phyloP scores from a whole-genome alignment of 2,797 vertebrate species.

The Sebastes baramenuke region DNA sequence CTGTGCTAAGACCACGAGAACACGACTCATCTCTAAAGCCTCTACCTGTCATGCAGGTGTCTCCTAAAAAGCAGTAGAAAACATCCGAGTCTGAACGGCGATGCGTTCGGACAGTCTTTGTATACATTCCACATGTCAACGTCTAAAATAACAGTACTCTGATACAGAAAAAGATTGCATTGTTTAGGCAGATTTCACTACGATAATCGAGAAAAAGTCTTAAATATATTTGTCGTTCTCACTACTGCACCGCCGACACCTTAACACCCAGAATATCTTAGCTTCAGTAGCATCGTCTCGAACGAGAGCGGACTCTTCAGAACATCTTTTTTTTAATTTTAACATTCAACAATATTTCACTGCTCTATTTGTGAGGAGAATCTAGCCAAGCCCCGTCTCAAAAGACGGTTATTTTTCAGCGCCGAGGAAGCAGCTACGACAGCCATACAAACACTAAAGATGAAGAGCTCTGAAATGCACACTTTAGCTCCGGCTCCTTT shows the following conservation, averaged over 20 bases:
- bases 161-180: slow-evolving; percentile 81
- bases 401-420: slow-evolving; percentile 35
- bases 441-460: slow-evolving; percentile 59
- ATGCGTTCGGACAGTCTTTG: slow-evolving; percentile 48
- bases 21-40: slow-evolving; percentile 65
- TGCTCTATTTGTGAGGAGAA: slow-evolving; percentile 20
- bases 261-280: slow-evolving; percentile 20
- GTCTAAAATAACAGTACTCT: slow-evolving; percentile 81
- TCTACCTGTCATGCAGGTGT: slow-evolving; percentile 76
- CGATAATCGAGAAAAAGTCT: slow-evolving; percentile 59
- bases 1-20: slow-evolving; percentile 67
- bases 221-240: slow-evolving; percentile 46
- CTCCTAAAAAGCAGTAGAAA: slow-evolving; percentile 73
- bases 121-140: slow-evolving; percentile 83
- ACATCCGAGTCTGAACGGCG: slow-evolving; percentile 56
- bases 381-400: slow-evolving; percentile 45
- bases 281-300: slow-evolving; percentile 21
- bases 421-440: slow-evolving; percentile 63
- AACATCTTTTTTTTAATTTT: neutral
- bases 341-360: slow-evolving; percentile 54
- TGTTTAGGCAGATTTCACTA: slow-evolving; percentile 79
- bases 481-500: neutral
- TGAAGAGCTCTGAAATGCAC: slow-evolving; percentile 47
- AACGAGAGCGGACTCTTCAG: slow-evolving; percentile 22
- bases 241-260: slow-evolving; percentile 36